Conservation (phyloP, 2,797 vertebrate genomes). For the Sarcoramphus papa region DNA sequence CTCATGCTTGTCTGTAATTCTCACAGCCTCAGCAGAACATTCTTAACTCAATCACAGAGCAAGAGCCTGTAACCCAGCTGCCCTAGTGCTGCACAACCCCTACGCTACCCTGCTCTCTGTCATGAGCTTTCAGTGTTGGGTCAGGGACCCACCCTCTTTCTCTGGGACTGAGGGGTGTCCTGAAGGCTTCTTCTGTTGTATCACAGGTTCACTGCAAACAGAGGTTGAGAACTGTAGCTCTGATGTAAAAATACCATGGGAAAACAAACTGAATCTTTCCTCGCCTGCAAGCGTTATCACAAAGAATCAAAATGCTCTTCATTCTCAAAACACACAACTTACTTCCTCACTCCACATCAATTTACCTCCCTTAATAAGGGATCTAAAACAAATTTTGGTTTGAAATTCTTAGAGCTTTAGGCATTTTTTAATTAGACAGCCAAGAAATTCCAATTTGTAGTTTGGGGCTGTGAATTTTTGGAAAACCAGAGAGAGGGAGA, state of each 20-base stretch:
- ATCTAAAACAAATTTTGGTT: not conserved
- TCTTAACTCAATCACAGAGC: not conserved
- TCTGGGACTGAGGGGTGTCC: not conserved
- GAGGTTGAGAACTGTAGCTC: not conserved
- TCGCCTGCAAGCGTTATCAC: not conserved
- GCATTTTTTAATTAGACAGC: constrained; percentile 26
- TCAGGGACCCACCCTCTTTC: not conserved
- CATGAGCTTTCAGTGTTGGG: not conserved
- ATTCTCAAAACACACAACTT: constrained; percentile 4
- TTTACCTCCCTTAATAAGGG: not conserved
- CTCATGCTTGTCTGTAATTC: not conserved
- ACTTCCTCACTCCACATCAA: not conserved
- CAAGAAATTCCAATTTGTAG: constrained; percentile 69
- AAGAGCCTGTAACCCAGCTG: not conserved
- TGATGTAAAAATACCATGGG: not conserved
- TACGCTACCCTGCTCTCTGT: not conserved
- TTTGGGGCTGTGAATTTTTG: constrained; percentile 58
- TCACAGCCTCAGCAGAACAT: not conserved
- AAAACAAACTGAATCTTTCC: not conserved
- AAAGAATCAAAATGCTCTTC: not conserved
- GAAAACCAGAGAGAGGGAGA: not conserved
- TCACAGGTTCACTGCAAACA: not conserved
- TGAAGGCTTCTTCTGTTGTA: not conserved
- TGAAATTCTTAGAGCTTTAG: not conserved
- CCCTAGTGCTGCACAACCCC: not conserved